phyloP scores from a whole-genome alignment of 2,797 vertebrate genomes.

The Liasis olivaceus region DNA sequence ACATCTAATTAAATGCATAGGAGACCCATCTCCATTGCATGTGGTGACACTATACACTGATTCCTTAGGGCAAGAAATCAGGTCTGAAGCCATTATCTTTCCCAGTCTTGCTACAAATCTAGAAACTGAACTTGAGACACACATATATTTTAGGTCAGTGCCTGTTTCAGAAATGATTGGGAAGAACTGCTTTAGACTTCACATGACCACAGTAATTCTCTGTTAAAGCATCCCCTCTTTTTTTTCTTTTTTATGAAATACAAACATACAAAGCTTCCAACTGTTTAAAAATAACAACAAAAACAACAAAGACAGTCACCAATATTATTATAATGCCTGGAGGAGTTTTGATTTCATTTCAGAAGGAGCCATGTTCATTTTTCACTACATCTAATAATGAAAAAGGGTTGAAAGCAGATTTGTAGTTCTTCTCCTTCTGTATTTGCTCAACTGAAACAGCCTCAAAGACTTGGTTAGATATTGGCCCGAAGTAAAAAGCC shows the following conservation, averaged over 20 bases:
- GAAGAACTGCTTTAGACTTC: background rate
- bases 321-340: conserved; percentile 1
- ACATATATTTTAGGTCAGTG: background rate
- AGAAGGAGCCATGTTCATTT: background rate
- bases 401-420: background rate
- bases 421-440: background rate
- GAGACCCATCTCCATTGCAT: background rate
- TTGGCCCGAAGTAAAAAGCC: conserved; percentile 14
- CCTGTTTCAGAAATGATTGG: background rate
- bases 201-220: background rate
- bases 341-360: background rate
- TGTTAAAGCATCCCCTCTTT: background rate
- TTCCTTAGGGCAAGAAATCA: background rate
- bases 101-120: background rate
- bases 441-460: background rate
- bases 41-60: background rate
- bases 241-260: background rate
- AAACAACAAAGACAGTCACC: background rate
- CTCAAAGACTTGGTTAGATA: background rate
- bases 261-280: background rate
- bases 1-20: background rate
- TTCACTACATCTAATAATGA: background rate
- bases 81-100: background rate
- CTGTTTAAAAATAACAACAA: accelerated
- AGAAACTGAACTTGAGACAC: background rate